Base-by-base conservation (phyloP, 1,140 invertebrate genomes). In the Plectrocnemia conspersa region DNA sequence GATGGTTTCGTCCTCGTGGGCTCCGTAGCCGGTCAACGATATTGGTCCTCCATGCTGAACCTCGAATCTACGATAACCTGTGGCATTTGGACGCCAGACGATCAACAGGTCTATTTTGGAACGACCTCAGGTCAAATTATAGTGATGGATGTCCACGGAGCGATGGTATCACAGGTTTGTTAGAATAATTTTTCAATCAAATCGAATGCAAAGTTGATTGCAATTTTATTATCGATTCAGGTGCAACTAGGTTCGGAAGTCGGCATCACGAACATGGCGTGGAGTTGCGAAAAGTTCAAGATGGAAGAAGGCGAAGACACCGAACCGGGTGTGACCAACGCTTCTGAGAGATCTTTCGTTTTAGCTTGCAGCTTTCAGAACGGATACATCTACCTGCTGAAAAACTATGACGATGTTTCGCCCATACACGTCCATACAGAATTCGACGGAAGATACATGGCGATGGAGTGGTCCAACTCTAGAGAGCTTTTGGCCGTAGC, bases 11-110 rank as follows among this genome's bases (percentile, higher is more conserved):
- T 97, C 3, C 69, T 97, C 52, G 94, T 97, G 1, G 94, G 94
- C 0, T 97, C 93, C 0, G 94, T 98, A 44, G 92, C 90, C 3
- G 96, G 96, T 0, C 95, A 98, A 69, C 78, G 96, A 0, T 97
- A 98, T 71, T 99, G 96, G 96, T 97, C 94, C 3, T 95, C 94
- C 15, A 95, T 97, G 88, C 75, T 98, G 22, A 94, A 94, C 64
- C 75, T 97, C 50, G 91, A 97, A 65, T 86, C 91, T 10, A 88
- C 86, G 21, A 96, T 98, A 62, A 94, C 90, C 1, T 96, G 93
- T 70, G 95, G 94, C 19, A 91, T 94, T 64, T 99, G 96, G 95
- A 93, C 93, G 6, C 95, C 96, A 0, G 93, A 97, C 69, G 95
- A 98, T 75, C 88, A 93, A 68, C 92, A 97, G 75, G 93, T 97